Percentiles rank a stretch among this genome's conserved stretches.
Conservation (phyloP, 1,140 invertebrate species). For the Drosophila virilis region DNA sequence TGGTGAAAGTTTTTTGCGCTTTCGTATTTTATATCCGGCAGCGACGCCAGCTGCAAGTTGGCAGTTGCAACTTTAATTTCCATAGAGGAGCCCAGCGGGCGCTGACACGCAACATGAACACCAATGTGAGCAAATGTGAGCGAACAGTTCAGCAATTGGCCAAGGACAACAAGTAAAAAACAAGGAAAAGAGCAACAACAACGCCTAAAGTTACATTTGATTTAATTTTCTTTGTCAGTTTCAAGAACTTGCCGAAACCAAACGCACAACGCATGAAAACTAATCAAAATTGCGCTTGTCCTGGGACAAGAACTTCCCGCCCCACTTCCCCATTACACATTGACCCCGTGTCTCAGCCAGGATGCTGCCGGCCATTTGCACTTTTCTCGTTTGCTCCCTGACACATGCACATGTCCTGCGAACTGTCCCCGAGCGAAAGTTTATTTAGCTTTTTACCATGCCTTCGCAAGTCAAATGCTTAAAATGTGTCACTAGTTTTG, state of each 20-base stretch:
- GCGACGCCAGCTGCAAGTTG: constrained; percentile 23
- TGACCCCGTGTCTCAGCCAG: constrained; percentile 23
- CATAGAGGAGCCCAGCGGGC: constrained; percentile 13
- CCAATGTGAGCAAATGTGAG: constrained; percentile 11
- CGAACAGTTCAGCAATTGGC: constrained; percentile 24
- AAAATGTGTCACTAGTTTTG: constrained; percentile 58
- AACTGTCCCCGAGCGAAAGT: constrained; percentile 44
- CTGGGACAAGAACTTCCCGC: constrained; percentile 10
- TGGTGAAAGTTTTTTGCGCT: constrained; percentile 73
- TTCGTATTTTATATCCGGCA: constrained; percentile 50
- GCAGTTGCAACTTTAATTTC: constrained; percentile 54
- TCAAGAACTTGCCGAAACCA: constrained; percentile 30
- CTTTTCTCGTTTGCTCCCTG: constrained; percentile 42
- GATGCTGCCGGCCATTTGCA: constrained; percentile 55
- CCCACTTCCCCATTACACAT: neutral
- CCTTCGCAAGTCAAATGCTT: constrained; percentile 48
- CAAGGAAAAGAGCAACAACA: constrained; percentile 18
- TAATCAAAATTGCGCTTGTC: constrained; percentile 52
- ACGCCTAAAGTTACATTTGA: constrained; percentile 42
- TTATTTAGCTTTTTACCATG: constrained; percentile 44
- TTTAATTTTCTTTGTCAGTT: constrained; percentile 44
- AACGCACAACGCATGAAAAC: constrained; percentile 51
- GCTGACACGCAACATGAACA: constrained; percentile 12
- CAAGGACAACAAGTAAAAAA: constrained; percentile 14
- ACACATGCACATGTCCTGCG: constrained; percentile 39